Evolutionary conservation across 2,797 vertebrate genomes (phyloP), one percentile per base, ranked within the genome.

Genomic region (Acanthopagrus latus): DNA sequence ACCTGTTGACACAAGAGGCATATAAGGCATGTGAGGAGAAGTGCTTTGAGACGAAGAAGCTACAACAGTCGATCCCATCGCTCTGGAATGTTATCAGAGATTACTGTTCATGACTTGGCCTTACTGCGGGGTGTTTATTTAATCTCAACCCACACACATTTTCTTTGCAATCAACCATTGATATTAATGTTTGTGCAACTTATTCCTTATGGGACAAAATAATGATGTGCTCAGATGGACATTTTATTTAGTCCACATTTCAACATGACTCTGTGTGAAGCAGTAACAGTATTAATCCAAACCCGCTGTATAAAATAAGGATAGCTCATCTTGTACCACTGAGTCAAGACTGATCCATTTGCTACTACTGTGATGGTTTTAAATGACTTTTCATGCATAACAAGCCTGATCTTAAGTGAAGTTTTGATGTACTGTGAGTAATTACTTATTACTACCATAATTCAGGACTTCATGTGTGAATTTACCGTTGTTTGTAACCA

Each of bases 41-140:
- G 10, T 4, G 20, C 2, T 59, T 80, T 65, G 23, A 73, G 50
- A 65, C 23, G 9, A 69, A 68, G 16, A 50, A 25, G 46, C 44
- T 46, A 11, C 23, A 50, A 41, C 43, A 16, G 65, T 63, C 57
- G 52, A 67, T 55, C 64, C 73, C 73, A 86, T 66, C 14, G 4
- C 65, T 87, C 52, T 77, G 81, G 81, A 88, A 89, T 86, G 80
- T 86, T 86, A 87, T 84, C 73, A 74, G 20, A 71, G 56, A 78
- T 86, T 77, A 83, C 17, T 5, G 56, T 5, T 57, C 56, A 66
- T 65, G 57, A 51, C 71, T 78, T 70, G 75, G 33, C 69, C 81
- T 78, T 20, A 25, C 51, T 68, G 25, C 7, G 0, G 25, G 18
- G 20, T 47, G 58, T 83, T 81, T 50, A 64, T 38, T 38, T 80